Evolutionary conservation across 2,888 invertebrate species (phyloP).

Genomic region (Drosophila mercatorum): DNA sequence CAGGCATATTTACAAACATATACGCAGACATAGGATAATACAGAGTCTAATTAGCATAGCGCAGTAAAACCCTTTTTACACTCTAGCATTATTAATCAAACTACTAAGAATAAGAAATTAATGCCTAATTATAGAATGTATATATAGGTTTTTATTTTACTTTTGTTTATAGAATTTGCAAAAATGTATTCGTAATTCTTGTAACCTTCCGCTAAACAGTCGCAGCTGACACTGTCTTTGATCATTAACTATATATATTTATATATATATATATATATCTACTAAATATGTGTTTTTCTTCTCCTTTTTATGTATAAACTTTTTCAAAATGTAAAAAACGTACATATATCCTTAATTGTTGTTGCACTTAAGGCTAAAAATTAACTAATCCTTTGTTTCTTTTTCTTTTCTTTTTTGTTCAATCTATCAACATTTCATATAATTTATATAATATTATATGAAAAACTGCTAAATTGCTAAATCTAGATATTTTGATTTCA

Average conservation of each 20-base stretch:
- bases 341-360: slow-evolving; percentile 50
- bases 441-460: slow-evolving; percentile 34
- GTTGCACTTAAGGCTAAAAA: slow-evolving; percentile 37
- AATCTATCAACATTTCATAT: slow-evolving; percentile 46
- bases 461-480: slow-evolving; percentile 37
- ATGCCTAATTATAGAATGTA: slow-evolving; percentile 45
- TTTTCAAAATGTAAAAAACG: slow-evolving; percentile 77
- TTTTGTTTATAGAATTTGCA: slow-evolving; percentile 35
- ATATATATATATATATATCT: slow-evolving; percentile 4
- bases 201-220: slow-evolving; percentile 46
- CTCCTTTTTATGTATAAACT: slow-evolving; percentile 63
- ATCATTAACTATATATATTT: slow-evolving; percentile 60
- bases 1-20: slow-evolving; percentile 65
- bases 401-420: background rate
- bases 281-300: slow-evolving; percentile 12
- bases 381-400: slow-evolving; percentile 43
- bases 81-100: slow-evolving; percentile 44
- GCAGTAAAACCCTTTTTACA: slow-evolving; percentile 60
- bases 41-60: slow-evolving; percentile 34
- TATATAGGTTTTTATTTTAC: slow-evolving; percentile 16
- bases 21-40: slow-evolving; percentile 62
- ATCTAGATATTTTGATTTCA: slow-evolving; percentile 45
- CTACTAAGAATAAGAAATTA: slow-evolving; percentile 63
- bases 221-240: slow-evolving; percentile 44
- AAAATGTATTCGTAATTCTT: slow-evolving; percentile 28